These are phyloP conservation scores for Cyphomyrus discorhynchus DNA, from an alignment of 2,113 vertebrate species.

Conservation along the genomic window DNA sequence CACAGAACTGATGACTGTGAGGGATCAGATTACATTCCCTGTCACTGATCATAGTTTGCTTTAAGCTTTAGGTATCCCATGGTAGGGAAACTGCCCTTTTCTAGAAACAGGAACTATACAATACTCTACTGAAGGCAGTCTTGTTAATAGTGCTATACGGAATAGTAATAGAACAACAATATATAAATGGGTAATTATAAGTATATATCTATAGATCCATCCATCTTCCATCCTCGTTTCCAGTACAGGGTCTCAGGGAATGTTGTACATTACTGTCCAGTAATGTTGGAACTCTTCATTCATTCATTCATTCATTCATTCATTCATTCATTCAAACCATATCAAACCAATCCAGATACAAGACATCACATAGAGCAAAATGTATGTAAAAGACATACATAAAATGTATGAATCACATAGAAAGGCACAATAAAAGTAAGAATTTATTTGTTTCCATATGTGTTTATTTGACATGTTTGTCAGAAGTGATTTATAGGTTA, in stretches of 20 bases:
- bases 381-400: not conserved
- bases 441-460: not conserved
- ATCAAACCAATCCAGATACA: not conserved
- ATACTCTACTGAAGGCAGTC: not conserved
- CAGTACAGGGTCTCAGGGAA: not conserved
- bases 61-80: not conserved
- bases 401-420: not conserved
- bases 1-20: not conserved
- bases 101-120: not conserved
- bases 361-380: not conserved
- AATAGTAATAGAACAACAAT: not conserved
- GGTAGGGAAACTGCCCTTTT: not conserved
- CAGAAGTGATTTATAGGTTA: not conserved
- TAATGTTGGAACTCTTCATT: not conserved
- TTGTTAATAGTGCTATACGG: not conserved
- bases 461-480: not conserved
- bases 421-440: not conserved
- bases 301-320: not conserved
- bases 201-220: not conserved
- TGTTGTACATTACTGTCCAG: not conserved
- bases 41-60: not conserved
- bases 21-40: not conserved
- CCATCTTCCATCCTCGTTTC: not conserved
- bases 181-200: not conserved
- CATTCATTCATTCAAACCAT: not conserved